Conservation (phyloP, 2,113 vertebrate genomes). For the Piprites chloris region DNA sequence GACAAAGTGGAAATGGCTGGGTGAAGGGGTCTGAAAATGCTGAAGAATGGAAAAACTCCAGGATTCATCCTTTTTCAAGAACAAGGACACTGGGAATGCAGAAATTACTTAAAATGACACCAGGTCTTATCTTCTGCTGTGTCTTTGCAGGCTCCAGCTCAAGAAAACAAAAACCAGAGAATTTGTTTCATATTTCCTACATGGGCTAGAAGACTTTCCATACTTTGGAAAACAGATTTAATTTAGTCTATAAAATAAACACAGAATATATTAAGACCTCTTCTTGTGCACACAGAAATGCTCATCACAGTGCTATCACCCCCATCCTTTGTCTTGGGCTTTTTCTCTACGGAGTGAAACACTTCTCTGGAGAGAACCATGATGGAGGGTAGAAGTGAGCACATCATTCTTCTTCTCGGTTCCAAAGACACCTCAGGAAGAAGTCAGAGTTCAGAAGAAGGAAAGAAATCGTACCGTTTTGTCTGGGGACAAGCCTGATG, state of each 20-base stretch:
- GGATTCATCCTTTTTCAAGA: not conserved
- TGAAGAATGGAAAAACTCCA: not conserved
- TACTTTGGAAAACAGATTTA: not conserved
- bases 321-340: not conserved
- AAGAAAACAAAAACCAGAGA: not conserved
- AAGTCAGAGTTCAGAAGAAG: not conserved
- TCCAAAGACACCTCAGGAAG: not conserved
- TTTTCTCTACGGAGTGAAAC: not conserved
- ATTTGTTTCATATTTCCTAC: not conserved
- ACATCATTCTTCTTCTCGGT: not conserved
- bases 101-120: not conserved
- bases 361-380: not conserved
- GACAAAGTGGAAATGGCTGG: not conserved
- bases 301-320: not conserved
- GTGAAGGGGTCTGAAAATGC: not conserved
- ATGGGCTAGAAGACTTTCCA: not conserved
- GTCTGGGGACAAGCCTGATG: constrained; percentile 83
- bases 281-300: not conserved
- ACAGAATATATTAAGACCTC: not conserved
- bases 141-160: not conserved
- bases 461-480: constrained; percentile 75
- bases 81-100: not conserved
- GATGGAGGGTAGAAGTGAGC: not conserved
- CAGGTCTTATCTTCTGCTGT: not conserved
- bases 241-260: not conserved